Base-by-base conservation (phyloP, 2,113 vertebrate species). In the Rynchops niger region DNA sequence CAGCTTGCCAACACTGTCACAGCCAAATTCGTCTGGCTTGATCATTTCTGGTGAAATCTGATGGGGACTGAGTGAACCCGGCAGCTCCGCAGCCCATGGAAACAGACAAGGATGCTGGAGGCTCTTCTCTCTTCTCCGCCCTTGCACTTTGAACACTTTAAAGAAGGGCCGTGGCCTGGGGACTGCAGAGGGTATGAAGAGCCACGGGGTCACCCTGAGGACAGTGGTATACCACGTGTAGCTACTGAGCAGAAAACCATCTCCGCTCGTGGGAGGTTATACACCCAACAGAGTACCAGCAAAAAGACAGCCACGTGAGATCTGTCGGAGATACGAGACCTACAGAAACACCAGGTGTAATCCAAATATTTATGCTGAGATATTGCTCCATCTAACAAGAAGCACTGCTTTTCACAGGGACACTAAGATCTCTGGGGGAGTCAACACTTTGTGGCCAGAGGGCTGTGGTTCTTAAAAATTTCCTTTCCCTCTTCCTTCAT, bases 11-110 rank as follows among this genome's bases (percentile, higher is more conserved):
- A 20, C 1, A 4, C n/a, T 50, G 45, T 34, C 38, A 40, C 18
- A 42, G 45, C 26, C 47, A 71, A 45, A 66, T 25, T 42, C 1
- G 3, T 6, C 73, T 82, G 61, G 23, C 45, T 62, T 47, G 42
- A n/a, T 56, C 40, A 34, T 47, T 89, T 77, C 66, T 69, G 58
- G 25, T 61, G 40, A 76, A 61, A 43, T 32, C 25, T 52, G 30
- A 36, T 14, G 45, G 87, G n/a, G 78, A 38, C 32, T 47, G 61
- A 56, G 34, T 9, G 55, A 88, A 55, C 9, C 5, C 4, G 3
- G 22, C 42, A 84, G 26, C 52, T 88, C 47, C 0, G 0, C 12
- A 43, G 11, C 29, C 59, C 50, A 49, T 0, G 1, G 32, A 19
- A 81, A 53, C 29, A 50, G 32, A 47, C 12, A 30, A 42, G 55